Evolutionary conservation across 2,797 vertebrate genomes (phyloP).

Genomic region (Pachyuromys duprasi): DNA sequence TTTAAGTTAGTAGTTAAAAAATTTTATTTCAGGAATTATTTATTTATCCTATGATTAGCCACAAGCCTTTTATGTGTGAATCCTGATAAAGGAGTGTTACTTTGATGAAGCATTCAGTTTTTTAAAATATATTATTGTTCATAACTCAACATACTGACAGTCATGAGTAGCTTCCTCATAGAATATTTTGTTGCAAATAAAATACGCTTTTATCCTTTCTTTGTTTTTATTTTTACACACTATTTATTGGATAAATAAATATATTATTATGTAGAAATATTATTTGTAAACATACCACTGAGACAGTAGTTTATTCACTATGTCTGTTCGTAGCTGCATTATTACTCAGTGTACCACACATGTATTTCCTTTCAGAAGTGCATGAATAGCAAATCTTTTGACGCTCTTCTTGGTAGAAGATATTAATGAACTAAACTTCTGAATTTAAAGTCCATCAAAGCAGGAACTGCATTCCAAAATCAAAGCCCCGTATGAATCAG

Average conservation of each 20-base stretch:
- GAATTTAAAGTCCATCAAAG: not conserved
- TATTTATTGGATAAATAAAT: not conserved
- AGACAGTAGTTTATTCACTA: not conserved
- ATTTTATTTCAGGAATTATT: not conserved
- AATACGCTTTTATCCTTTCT: not conserved
- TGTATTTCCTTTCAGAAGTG: not conserved
- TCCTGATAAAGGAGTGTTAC: not conserved
- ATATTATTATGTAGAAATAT: not conserved
- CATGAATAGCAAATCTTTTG: not conserved
- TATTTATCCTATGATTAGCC: not conserved
- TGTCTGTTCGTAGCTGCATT: not conserved
- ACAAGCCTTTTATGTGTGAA: not conserved
- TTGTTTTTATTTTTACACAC: not conserved
- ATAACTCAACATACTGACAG: no score
- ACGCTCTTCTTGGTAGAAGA: not conserved
- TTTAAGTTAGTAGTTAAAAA: not conserved
- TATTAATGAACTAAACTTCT: slow-evolving; percentile 46
- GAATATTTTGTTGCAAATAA: not conserved
- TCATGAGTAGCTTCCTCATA: not conserved
- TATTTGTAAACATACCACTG: not conserved
- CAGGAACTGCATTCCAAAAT: not conserved
- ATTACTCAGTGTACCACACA: not conserved
- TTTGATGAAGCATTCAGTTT: not conserved
- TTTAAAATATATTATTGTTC: not conserved
- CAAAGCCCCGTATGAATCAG: not conserved